Conservation (phyloP, 2,113 vertebrate species). For the Eleginops maclovinus region DNA sequence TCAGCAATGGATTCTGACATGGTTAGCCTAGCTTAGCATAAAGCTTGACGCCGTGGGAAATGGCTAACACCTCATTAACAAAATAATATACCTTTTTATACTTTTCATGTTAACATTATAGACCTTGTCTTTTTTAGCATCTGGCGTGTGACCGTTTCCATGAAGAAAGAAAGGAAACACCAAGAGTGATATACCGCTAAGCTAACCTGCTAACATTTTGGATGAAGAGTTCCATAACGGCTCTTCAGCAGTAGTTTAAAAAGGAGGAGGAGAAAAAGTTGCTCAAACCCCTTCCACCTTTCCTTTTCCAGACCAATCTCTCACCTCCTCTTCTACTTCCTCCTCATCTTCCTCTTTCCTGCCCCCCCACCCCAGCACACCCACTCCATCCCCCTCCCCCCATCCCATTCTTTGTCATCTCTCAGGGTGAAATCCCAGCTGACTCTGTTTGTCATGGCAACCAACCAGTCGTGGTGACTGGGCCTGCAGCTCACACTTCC, state of each 20-base stretch:
- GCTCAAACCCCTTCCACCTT: conserved; percentile 37
- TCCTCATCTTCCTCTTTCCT: conserved; percentile 50
- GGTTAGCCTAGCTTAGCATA: conserved; percentile 5
- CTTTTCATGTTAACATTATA: not conserved
- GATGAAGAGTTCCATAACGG: conserved; percentile 3
- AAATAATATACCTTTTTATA: not conserved
- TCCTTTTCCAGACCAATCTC: conserved; percentile 32
- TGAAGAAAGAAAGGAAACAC: not conserved
- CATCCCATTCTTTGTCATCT: conserved; percentile 78
- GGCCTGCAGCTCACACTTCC: conserved; percentile 83
- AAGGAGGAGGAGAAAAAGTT: not conserved
- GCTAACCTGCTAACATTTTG: not conserved
- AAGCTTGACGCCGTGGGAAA: not conserved
- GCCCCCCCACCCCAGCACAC: conserved; percentile 28
- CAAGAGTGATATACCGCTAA: no score
- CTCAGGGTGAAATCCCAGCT: conserved; percentile 87
- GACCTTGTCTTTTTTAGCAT: not conserved
- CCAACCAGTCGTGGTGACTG: conserved; percentile 82
- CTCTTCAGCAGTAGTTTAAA: not conserved
- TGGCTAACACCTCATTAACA: not conserved
- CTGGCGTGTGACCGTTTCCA: not conserved
- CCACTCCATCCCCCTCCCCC: conserved; percentile 10
- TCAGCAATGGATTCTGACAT: not conserved
- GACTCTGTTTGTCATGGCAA: conserved; percentile 87
- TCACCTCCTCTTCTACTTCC: conserved; percentile 46